Evolutionary conservation across 2,797 vertebrate species (phyloP).

Genomic region (Crypturellus tataupa): DNA sequence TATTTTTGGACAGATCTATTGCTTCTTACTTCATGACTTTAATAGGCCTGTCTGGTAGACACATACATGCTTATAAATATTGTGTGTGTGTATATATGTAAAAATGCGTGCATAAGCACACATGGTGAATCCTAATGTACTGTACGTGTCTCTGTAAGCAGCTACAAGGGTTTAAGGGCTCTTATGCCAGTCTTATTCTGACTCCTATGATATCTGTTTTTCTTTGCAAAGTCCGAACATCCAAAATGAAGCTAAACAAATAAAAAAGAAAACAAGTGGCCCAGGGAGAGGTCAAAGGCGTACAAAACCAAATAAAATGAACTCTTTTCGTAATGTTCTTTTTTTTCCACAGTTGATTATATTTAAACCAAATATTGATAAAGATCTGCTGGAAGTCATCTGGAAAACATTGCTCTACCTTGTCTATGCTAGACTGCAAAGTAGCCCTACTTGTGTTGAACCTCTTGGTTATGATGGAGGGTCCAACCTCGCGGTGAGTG

Average conservation of each 20-base stretch:
- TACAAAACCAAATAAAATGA: not conserved
- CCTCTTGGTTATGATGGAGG: not conserved
- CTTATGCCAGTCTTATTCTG: not conserved
- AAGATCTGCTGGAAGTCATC: not conserved
- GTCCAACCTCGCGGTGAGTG: not conserved
- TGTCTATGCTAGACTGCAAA: not conserved
- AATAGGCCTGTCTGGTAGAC: not conserved
- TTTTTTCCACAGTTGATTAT: not conserved
- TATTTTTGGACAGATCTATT: not conserved
- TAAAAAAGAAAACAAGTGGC: not conserved
- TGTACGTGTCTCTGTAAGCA: not conserved
- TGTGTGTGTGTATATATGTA: not conserved
- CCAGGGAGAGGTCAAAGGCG: not conserved
- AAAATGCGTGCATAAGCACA: not conserved
- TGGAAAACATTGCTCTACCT: not conserved
- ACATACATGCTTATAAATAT: not conserved
- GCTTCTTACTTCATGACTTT: not conserved
- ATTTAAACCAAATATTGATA: not conserved
- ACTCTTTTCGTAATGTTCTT: not conserved
- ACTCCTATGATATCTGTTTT: not conserved
- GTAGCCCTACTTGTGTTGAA: not conserved
- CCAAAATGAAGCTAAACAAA: not conserved
- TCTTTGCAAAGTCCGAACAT: not conserved
- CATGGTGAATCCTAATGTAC: not conserved
- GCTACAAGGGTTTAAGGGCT: not conserved